These are phyloP conservation scores for Eutolmus rufibarbis DNA, from an alignment of 2,888 invertebrate genomes.

Conservation along the genomic window DNA sequence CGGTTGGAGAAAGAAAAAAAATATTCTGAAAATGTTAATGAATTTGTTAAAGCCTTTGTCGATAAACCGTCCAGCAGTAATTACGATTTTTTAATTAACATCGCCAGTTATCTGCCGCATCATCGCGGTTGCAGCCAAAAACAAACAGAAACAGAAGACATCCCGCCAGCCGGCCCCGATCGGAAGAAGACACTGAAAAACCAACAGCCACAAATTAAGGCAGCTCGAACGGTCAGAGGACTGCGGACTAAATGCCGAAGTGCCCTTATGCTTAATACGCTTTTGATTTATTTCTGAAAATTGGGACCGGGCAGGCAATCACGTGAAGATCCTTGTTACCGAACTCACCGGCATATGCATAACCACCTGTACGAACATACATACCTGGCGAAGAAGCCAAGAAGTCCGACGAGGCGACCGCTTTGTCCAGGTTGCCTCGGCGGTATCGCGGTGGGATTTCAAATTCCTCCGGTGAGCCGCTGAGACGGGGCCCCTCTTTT, in stretches of 20 bases:
- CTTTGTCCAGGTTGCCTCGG: background rate
- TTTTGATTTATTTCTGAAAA: conserved; percentile 33
- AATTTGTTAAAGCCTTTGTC: background rate
- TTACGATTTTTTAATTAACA: conserved; percentile 27
- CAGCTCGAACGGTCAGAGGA: background rate
- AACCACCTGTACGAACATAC: conserved; percentile 5
- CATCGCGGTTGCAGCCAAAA: background rate
- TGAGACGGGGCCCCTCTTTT: background rate
- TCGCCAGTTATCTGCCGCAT: background rate
- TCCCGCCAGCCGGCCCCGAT: background rate
- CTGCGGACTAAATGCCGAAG: background rate
- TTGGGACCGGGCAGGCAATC: conserved; percentile 10
- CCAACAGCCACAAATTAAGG: conserved; percentile 31
- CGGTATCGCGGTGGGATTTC: background rate
- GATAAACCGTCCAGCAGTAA: background rate
- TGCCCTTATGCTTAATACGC: conserved; percentile 30
- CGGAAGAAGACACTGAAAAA: conserved; percentile 8
- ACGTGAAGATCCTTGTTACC: conserved; percentile 30
- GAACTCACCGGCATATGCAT: background rate
- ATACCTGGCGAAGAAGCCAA: background rate
- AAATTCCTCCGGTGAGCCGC: conserved; percentile 7
- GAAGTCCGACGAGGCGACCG: background rate
- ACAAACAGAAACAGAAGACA: conserved; percentile 6
- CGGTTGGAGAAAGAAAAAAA: background rate
- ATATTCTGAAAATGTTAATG: background rate